phyloP scores from a whole-genome alignment of 2,888 invertebrate species.

The Tenthredo distinguenda region DNA sequence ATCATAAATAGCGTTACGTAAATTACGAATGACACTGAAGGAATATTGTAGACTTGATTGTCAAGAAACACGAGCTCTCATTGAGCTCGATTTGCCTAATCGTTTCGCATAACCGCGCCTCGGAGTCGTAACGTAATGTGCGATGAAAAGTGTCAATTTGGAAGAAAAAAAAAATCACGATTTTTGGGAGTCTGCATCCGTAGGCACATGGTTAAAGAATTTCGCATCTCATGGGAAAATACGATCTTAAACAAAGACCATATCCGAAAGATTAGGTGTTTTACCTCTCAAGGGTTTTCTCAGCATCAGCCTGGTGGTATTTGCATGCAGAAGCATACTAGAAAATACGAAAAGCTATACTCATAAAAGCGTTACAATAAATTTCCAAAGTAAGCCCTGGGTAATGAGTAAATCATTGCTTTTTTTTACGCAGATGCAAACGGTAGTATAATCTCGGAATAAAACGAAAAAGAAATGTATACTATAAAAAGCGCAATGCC shows the following conservation, averaged over 20 bases:
- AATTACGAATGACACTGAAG: conserved; percentile 22
- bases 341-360: not conserved
- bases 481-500: not conserved
- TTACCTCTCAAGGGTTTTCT: not conserved
- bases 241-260: not conserved
- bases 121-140: not conserved
- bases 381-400: not conserved
- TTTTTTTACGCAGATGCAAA: not conserved
- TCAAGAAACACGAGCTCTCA: not conserved
- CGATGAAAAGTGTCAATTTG: not conserved
- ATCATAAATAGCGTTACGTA: not conserved
- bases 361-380: not conserved
- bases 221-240: not conserved
- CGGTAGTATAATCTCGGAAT: not conserved
- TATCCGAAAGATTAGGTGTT: not conserved
- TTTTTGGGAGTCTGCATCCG: not conserved
- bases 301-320: not conserved
- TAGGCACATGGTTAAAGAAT: not conserved
- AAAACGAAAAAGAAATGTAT: not conserved
- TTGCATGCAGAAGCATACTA: not conserved
- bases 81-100: conserved; percentile 20
- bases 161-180: not conserved
- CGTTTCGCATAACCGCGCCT: not conserved
- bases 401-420: not conserved
- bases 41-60: conserved; percentile 12